These are phyloP conservation scores for Aleadryas rufinucha DNA, from an alignment of 2,113 vertebrate species.

Conservation along the genomic window DNA sequence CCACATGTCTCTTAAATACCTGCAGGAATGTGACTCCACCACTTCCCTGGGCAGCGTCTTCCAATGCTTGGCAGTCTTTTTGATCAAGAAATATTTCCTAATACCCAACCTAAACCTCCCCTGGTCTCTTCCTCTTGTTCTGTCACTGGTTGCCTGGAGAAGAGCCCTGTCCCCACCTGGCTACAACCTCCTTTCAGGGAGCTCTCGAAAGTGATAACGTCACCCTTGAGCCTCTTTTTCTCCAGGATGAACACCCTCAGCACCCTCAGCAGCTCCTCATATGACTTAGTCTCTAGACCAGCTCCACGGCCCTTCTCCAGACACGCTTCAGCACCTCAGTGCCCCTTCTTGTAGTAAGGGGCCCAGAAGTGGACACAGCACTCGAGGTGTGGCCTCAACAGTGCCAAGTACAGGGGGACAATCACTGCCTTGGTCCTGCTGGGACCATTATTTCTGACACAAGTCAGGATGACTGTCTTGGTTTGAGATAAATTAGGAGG, in stretches of 20 bases:
- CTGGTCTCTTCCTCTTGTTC: neutral
- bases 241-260: neutral
- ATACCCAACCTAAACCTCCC: neutral
- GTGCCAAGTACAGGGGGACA: fast-evolving
- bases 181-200: neutral
- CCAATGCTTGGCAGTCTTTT: neutral
- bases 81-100: neutral
- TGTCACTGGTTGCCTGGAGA: fast-evolving
- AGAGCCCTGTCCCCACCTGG: fast-evolving
- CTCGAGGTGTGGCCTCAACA: neutral
- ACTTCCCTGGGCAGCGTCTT: neutral
- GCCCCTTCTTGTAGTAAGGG: neutral
- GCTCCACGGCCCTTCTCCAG: neutral
- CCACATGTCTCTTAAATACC: neutral
- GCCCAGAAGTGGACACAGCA: neutral
- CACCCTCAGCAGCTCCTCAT: neutral
- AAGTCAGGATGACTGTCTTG: neutral
- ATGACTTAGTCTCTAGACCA: neutral
- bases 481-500: too few relatives aligned
- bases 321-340: neutral
- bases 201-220: too few relatives aligned
- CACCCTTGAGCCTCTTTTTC: neutral
- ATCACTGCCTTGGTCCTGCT: neutral
- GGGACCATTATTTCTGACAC: neutral
- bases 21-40: neutral